These are phyloP conservation scores for Chrysomallon squamiferum DNA, from an alignment of 1,140 invertebrate species.

Conservation along the genomic window DNA sequence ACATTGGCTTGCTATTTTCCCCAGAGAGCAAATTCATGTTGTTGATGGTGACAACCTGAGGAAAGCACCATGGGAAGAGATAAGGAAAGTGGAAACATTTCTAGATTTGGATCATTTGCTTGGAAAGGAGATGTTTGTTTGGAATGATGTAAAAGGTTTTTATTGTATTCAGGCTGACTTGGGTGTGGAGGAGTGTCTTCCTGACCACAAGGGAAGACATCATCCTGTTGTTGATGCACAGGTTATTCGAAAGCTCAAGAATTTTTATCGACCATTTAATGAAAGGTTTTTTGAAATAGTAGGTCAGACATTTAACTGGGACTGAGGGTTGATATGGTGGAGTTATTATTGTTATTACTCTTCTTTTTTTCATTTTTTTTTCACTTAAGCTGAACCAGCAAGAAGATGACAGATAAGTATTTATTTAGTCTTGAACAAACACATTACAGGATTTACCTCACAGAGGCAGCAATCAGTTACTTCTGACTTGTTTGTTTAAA, in stretches of 20 bases:
- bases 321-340: not conserved
- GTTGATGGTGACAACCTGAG: slow-evolving; percentile 59
- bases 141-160: slow-evolving; percentile 62
- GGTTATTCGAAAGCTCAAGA: slow-evolving; percentile 54
- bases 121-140: slow-evolving; percentile 53
- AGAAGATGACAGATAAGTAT: too few species aligned
- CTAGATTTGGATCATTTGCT: slow-evolving; percentile 49
- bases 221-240: slow-evolving; percentile 58
- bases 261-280: slow-evolving; percentile 61
- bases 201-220: slow-evolving; percentile 61
- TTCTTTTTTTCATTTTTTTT: too few species aligned
- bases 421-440: too few species aligned
- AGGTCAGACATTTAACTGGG: slow-evolving; percentile 38
- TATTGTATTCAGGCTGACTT: slow-evolving; percentile 53
- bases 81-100: slow-evolving; percentile 53
- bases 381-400: too few species aligned
- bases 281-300: slow-evolving; percentile 51
- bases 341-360: too few species aligned
- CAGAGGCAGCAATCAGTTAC: too few species aligned
- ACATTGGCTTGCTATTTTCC: slow-evolving; percentile 55
- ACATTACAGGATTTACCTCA: too few species aligned
- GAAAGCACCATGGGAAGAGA: slow-evolving; percentile 49
- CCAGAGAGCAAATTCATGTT: slow-evolving; percentile 54
- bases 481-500: too few species aligned
- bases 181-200: slow-evolving; percentile 52